phyloP scores from a whole-genome alignment of 2,797 vertebrate species.

The Pangasius krempfi region DNA sequence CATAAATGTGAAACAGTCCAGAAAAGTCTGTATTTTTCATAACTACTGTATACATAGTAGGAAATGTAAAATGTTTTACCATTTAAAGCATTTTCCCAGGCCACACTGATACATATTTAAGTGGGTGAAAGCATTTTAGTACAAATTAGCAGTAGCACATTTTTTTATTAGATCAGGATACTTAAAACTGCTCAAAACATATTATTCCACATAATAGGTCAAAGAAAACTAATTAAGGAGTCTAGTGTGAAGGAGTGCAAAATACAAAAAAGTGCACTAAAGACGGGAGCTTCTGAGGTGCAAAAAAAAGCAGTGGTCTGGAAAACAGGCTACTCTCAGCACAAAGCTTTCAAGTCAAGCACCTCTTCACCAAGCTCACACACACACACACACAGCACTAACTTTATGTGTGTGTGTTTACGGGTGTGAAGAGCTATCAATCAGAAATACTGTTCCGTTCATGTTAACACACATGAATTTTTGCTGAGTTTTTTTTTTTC shows the following conservation, averaged over 20 bases:
- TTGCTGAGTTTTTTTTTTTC: not conserved
- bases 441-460: not conserved
- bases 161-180: not conserved
- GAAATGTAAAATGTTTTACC: not conserved
- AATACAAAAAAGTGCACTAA: conserved; percentile 41
- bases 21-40: not conserved
- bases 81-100: not conserved
- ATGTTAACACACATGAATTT: not conserved
- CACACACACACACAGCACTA: not conserved
- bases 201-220: conserved; percentile 30
- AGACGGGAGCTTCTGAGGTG: conserved; percentile 51
- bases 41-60: not conserved
- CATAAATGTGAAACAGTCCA: not conserved
- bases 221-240: conserved; percentile 50
- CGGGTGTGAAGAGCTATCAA: not conserved
- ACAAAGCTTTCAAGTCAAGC: conserved; percentile 48
- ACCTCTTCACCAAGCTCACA: conserved; percentile 31
- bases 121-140: not conserved
- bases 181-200: too few species aligned
- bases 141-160: not conserved
- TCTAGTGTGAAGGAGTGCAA: conserved; percentile 39
- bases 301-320: conserved; percentile 28
- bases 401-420: not conserved
- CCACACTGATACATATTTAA: not conserved
- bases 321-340: conserved; percentile 18